Evolutionary conservation across 2,888 invertebrate genomes (phyloP).

Genomic region (Neoitamus cyanurus): DNA sequence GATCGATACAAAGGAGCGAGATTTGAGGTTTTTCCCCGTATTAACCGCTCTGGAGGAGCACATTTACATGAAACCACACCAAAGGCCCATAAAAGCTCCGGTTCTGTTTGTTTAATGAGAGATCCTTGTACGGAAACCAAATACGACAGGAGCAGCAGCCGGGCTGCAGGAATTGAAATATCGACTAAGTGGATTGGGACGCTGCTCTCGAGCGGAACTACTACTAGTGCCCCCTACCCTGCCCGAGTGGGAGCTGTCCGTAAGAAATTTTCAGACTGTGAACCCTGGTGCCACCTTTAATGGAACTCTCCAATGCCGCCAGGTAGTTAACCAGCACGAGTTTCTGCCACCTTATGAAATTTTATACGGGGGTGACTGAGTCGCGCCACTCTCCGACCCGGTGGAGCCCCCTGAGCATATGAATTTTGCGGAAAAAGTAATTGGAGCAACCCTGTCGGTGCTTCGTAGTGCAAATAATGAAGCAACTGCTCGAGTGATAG

Average conservation of each 20-base stretch:
- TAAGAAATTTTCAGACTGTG: background rate
- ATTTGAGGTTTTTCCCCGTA: conserved; percentile 25
- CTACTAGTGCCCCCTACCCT: background rate
- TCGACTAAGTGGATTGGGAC: conserved; percentile 31
- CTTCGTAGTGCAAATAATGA: background rate
- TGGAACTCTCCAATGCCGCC: background rate
- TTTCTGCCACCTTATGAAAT: conserved; percentile 17
- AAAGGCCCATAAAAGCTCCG: conserved; percentile 26
- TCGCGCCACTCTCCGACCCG: background rate
- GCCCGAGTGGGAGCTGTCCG: background rate
- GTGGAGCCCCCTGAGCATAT: background rate
- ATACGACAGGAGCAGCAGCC: conserved; percentile 17
- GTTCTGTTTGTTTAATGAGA: conserved; percentile 33
- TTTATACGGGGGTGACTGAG: background rate
- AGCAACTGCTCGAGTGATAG: background rate
- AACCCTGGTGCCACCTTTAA: background rate
- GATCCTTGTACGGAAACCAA: conserved; percentile 40
- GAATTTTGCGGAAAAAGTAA: conserved; percentile 29
- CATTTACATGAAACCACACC: conserved; percentile 39
- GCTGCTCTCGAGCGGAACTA: conserved; percentile 2
- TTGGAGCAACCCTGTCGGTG: background rate
- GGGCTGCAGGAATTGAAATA: conserved; percentile 24
- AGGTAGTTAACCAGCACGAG: background rate
- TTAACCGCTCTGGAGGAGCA: conserved; percentile 26
- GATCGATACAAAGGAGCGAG: conserved; percentile 46